Conservation (phyloP, 2,888 invertebrate genomes). For the Cotesia congregata region DNA sequence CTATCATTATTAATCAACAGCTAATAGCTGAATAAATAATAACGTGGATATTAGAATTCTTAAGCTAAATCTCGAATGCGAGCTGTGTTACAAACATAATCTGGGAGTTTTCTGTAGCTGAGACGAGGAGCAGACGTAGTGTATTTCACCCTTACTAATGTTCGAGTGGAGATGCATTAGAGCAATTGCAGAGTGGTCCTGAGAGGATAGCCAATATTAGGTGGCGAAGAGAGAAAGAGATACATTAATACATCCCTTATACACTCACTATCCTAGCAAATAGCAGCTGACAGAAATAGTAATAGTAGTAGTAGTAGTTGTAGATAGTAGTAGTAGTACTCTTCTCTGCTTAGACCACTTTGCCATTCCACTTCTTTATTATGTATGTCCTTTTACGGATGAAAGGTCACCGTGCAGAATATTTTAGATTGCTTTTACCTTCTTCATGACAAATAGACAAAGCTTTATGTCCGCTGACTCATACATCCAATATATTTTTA, state of each 20-base stretch:
- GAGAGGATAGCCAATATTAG: constrained; percentile 57
- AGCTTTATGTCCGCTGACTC: neutral
- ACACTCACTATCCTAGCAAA: constrained; percentile 41
- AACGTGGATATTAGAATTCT: neutral
- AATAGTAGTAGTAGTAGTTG: neutral
- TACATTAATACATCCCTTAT: constrained; percentile 57
- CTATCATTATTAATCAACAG: no score
- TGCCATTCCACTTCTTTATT: constrained; percentile 55
- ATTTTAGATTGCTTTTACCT: constrained; percentile 35
- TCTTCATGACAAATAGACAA: constrained; percentile 1
- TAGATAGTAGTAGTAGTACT: neutral
- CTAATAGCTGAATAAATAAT: neutral
- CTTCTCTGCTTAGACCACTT: constrained; percentile 48
- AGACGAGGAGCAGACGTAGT: constrained; percentile 35
- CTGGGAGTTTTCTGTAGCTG: constrained; percentile 13
- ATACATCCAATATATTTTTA: neutral
- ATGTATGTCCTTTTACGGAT: constrained; percentile 55
- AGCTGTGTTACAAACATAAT: constrained; percentile 6
- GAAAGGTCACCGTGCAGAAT: constrained; percentile 39
- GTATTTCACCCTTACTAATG: constrained; percentile 52
- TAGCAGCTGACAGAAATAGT: constrained; percentile 29
- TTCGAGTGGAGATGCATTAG: constrained; percentile 56
- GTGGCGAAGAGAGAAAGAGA: constrained; percentile 52
- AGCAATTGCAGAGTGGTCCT: constrained; percentile 59
- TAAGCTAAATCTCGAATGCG: constrained; percentile 5